A percentile compares a stretch with the other conserved stretches of the same genome.
Conservation (phyloP, 1,140 invertebrate genomes). For the Cataglyphis hispanica region DNA sequence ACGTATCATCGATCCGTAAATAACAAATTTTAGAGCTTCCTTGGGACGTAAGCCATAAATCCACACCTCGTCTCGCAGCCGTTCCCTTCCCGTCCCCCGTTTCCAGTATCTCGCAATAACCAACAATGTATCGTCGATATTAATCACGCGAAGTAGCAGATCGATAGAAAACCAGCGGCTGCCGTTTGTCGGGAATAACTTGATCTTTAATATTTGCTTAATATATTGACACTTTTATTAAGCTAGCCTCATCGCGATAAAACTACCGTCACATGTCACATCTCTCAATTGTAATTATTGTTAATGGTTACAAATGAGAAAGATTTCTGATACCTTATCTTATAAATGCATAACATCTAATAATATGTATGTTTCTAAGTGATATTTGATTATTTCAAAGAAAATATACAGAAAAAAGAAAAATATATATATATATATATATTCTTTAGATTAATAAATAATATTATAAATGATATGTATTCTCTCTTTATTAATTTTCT, state of each 20-base stretch:
- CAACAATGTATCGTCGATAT: constrained; percentile 66
- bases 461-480: not conserved
- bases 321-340: not conserved
- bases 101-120: constrained; percentile 50
- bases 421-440: not conserved
- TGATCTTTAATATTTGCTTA: constrained; percentile 52
- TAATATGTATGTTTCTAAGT: not conserved
- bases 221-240: constrained; percentile 33
- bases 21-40: constrained; percentile 50
- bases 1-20: constrained; percentile 15
- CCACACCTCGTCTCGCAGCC: constrained; percentile 22
- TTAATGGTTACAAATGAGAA: constrained; percentile 16
- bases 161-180: constrained; percentile 35
- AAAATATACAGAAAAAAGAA: not conserved
- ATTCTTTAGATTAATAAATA: not conserved
- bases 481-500: not conserved
- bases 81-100: constrained; percentile 40
- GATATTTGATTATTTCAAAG: not conserved
- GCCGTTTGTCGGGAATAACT: constrained; percentile 56
- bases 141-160: constrained; percentile 59
- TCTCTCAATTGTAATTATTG: not conserved
- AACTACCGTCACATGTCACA: not conserved
- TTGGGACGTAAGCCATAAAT: constrained; percentile 35
- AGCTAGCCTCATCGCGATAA: not conserved
- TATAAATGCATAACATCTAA: not conserved